These are phyloP conservation scores for Apodemus sylvaticus DNA, from an alignment of 2,113 vertebrate species.

Conservation along the genomic window DNA sequence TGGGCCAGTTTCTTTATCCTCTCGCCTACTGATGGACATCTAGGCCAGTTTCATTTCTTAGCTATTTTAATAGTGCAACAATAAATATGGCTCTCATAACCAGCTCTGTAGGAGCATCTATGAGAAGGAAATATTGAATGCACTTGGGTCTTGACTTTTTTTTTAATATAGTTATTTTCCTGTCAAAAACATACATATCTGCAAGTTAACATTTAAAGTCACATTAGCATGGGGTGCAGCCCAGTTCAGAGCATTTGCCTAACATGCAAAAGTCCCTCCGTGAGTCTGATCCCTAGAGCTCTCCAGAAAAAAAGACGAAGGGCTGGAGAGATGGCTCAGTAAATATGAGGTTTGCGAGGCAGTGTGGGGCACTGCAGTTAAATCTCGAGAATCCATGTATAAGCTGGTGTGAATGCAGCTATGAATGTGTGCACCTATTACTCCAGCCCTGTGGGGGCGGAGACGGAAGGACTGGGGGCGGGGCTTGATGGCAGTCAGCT, in stretches of 20 bases:
- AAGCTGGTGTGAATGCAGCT: too few species aligned
- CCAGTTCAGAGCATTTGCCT: background rate
- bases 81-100: background rate
- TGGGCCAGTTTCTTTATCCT: background rate
- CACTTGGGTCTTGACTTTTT: background rate
- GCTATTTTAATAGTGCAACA: background rate
- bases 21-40: background rate
- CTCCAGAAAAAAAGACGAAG: background rate
- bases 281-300: background rate
- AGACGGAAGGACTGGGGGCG: background rate
- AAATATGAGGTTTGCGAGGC: background rate
- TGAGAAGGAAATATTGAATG: background rate
- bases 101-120: background rate
- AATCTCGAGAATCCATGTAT: background rate
- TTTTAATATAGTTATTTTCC: background rate
- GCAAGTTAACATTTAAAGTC: conserved; percentile 17
- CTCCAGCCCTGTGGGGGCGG: background rate
- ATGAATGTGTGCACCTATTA: background rate
- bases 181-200: background rate
- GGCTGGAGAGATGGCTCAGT: too few species aligned
- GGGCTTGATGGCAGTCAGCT: background rate
- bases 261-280: background rate
- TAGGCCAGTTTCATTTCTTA: background rate
- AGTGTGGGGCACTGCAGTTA: background rate
- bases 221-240: background rate